Evolutionary conservation across 2,797 vertebrate species (phyloP), one percentile per base, ranked within the genome.

Genomic region (Onychomys arenicola): DNA sequence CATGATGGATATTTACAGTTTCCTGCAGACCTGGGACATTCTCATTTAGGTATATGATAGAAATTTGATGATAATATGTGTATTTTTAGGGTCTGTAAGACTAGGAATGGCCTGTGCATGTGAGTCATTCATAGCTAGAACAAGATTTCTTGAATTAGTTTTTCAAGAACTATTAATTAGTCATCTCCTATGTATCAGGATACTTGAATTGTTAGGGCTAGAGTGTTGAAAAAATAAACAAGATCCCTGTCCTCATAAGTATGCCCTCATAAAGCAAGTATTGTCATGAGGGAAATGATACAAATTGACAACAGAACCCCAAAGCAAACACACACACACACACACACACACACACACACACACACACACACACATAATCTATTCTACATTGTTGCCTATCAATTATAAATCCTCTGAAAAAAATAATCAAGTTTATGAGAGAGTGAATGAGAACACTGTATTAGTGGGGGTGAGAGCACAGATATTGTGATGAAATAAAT

Each of bases 391-490:
- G 6, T 65, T 46, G 29, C 49, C 8, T 4, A 6, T 73, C 32
- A 57, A 0, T 87, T 81, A 95, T 89, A 91, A 97, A 61, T 89
- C 1, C n/a, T 92, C 6, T 43, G 34, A 83, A 92, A 67, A 87
- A 92, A 92, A 55, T 7, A 78, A 65, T 29, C 5, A 61, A 52
- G 40, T 6, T 52, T 76, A 83, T 63, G 43, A 83, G 4, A 63
- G 34, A 19, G 4, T 34, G 25, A 55, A 34, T 34, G 34, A 12
- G 40, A 82, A 29, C 21, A 46, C 52, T 80, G 2, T 95, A 63
- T 63, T 69, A 65, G 59, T 9, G 37, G 52, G n/a, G 2, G 12
- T 67, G 29, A 7, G 19, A 16, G 29, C 29, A 69, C 25, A 65
- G 78, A 6, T 10, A 19, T 40, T 52, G 88, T 37, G 84, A 40